Evolutionary conservation across 2,888 invertebrate species (phyloP).

Genomic region (Agriotes lineatus): DNA sequence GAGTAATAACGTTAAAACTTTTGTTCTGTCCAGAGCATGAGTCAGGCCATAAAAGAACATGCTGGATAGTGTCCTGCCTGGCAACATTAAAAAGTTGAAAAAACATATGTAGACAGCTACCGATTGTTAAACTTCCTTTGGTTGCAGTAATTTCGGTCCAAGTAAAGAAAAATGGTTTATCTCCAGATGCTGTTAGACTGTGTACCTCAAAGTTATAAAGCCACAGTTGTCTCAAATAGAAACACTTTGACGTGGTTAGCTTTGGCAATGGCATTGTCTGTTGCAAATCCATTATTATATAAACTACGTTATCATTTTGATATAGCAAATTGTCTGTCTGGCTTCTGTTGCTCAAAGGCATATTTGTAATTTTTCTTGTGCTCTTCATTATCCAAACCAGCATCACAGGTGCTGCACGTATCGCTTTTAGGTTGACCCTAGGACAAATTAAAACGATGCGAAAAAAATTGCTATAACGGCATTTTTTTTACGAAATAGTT

Average conservation of each 20-base stretch:
- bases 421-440: slow-evolving; percentile 18
- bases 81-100: neutral
- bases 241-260: slow-evolving; percentile 2
- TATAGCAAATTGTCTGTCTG: neutral
- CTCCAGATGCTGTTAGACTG: neutral
- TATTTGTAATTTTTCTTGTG: slow-evolving; percentile 11
- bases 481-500: slow-evolving; percentile 7
- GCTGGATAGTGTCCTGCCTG: neutral
- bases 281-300: slow-evolving; percentile 9
- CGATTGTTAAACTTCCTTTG: slow-evolving; percentile 50
- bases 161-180: slow-evolving; percentile 10
- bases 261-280: slow-evolving; percentile 18
- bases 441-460: slow-evolving; percentile 13
- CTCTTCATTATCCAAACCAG: slow-evolving; percentile 3
- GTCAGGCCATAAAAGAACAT: slow-evolving; percentile 5
- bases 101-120: slow-evolving; percentile 42
- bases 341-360: neutral
- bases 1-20: slow-evolving; percentile 51
- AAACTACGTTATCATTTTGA: neutral
- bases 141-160: slow-evolving; percentile 54
- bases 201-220: neutral
- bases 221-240: neutral
- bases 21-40: slow-evolving; percentile 49
- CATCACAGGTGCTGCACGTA: slow-evolving; percentile 17
- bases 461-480: slow-evolving; percentile 3